These are phyloP conservation scores for Sclerodermus sp. DNA, from an alignment of 2,888 invertebrate species.

Conservation along the genomic window DNA sequence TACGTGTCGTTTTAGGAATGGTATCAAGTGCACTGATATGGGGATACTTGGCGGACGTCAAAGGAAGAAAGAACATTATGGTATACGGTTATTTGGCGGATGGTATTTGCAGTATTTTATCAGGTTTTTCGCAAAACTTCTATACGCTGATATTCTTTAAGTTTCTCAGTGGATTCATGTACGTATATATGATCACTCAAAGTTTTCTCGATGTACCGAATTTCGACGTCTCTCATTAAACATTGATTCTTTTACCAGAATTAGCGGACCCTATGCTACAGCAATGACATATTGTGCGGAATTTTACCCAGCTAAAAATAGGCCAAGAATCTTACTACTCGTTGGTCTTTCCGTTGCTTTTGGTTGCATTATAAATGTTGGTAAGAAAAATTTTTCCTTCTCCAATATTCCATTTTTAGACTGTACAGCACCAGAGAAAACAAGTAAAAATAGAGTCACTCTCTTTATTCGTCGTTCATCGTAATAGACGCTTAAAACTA, in stretches of 20 bases:
- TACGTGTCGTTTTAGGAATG: slow-evolving; percentile 73
- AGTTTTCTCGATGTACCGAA: no score
- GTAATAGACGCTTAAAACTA: no score
- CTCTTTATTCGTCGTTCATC: no score
- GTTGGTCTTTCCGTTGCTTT: slow-evolving; percentile 69
- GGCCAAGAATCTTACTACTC: slow-evolving; percentile 68
- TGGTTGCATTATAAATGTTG: slow-evolving; percentile 61
- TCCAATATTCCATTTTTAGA: no score
- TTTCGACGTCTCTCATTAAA: no score
- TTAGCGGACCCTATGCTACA: slow-evolving; percentile 74
- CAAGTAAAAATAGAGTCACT: no score
- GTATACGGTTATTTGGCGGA: slow-evolving; percentile 69
- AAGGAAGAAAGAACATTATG: slow-evolving; percentile 70
- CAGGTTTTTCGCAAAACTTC: slow-evolving; percentile 69
- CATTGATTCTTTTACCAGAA: slow-evolving; percentile 58
- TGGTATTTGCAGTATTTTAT: slow-evolving; percentile 65
- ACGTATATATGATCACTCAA: no score
- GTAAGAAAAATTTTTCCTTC: slow-evolving; percentile 31
- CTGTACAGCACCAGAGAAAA: no score
- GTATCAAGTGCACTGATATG: slow-evolving; percentile 74
- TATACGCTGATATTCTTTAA: slow-evolving; percentile 69
- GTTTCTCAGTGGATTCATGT: slow-evolving; percentile 75
- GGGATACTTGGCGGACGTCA: slow-evolving; percentile 77
- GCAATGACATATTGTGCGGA: slow-evolving; percentile 73
- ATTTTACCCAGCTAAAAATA: slow-evolving; percentile 67